Base-by-base conservation (phyloP, 2,888 invertebrate genomes). In the Orthosia gracilis region DNA sequence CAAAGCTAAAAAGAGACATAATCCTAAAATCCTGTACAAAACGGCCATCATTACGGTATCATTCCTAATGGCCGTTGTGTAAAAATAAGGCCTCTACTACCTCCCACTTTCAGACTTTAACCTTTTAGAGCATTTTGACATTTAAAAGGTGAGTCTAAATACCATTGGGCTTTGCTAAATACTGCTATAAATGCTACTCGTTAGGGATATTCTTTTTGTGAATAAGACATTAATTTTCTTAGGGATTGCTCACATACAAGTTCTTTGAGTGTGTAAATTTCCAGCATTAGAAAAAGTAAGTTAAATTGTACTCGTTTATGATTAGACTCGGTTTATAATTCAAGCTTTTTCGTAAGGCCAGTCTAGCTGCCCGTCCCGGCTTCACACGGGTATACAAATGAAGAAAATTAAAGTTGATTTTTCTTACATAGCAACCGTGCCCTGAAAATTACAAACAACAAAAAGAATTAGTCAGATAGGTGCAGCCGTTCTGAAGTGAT, bases 101-200 rank as follows among this genome's bases (percentile, higher is more conserved):
- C 62, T 68, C 52, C 57, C 67, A 68, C 58, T 66, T 57, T 69
- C 21, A 59, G 55, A 58, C 18, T 69, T 66, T 66, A 66, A 76
- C 74, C 70, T 78, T 78, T 76, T 17, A 31, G 49, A 59, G 17
- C 31, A 61, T n/a, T 75, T 78, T 85, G 82, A 69, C 82, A 85
- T 85, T 84, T 75, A 26, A 78, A 70, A 72, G 73, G 76, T 64
- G 62, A 64, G 23, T 62, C 59, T 69, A 78, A 75, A 78, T 73
- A 78, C 57, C 66, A 69, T 68, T 69, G 55, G 49, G 59, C 12
- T n/a, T 55, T 15, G 50, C 52, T 58, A 49, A 69, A 66, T 66
- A 52, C 23, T 31, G 65, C 31, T 65, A 15, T 62, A 63, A 66
- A 18, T 49, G 55, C 17, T n/a, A 58, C 65, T 79, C 69, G 66